phyloP scores from a whole-genome alignment of 2,113 vertebrate species.

The Mesembrinibis cayennensis region DNA sequence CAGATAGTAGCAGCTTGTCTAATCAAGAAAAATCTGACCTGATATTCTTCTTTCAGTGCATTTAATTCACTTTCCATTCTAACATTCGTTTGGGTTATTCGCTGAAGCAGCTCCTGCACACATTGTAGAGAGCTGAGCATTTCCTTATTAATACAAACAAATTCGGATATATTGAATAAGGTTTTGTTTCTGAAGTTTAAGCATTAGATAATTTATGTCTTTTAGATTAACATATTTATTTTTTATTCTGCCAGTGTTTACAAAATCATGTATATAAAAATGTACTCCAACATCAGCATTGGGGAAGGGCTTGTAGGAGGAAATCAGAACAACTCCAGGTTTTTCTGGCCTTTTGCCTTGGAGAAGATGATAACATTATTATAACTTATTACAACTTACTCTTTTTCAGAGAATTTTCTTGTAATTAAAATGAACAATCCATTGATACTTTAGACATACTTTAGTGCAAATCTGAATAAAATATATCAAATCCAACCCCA shows the following conservation, averaged over 20 bases:
- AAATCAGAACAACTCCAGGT: background rate
- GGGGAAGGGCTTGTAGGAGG: background rate
- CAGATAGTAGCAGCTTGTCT: conserved; percentile 36
- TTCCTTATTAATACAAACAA: conserved; percentile 73
- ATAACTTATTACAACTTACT: background rate
- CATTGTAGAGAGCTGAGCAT: conserved; percentile 83
- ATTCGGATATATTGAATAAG: background rate
- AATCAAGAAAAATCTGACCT: conserved; percentile 78
- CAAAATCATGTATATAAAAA: background rate
- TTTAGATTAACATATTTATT: background rate
- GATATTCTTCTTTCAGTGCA: conserved; percentile 75
- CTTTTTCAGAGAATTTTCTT: background rate
- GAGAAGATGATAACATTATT: background rate
- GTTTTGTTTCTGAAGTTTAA: background rate
- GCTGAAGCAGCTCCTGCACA: conserved; percentile 82
- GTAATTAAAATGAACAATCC: background rate
- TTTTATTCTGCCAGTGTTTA: background rate
- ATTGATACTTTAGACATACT: background rate
- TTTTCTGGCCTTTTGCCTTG: background rate
- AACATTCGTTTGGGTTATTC: conserved; percentile 76
- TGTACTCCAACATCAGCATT: background rate
- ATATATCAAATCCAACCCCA: background rate
- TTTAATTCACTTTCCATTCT: conserved; percentile 80
- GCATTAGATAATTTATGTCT: background rate
- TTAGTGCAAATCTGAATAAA: background rate